phyloP scores from a whole-genome alignment of 2,113 vertebrate genomes.

The Daubentonia madagascariensis region DNA sequence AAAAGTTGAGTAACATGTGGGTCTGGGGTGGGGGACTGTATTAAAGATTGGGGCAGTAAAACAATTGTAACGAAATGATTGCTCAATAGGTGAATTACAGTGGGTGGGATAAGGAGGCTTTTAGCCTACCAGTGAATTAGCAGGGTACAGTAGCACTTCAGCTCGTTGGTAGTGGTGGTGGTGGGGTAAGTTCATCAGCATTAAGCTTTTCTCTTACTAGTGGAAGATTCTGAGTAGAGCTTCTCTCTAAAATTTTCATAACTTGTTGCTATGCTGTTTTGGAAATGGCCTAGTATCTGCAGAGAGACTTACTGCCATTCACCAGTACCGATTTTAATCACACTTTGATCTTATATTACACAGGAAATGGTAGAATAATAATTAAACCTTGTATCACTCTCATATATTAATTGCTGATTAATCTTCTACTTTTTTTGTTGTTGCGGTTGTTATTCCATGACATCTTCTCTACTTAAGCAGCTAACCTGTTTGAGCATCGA shows the following conservation, averaged over 20 bases:
- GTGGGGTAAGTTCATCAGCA: background rate
- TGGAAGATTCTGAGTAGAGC: background rate
- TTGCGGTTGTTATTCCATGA: background rate
- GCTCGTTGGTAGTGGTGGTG: background rate
- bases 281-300: background rate
- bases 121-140: background rate
- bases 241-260: background rate
- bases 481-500: background rate
- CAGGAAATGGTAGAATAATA: background rate
- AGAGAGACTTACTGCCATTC: background rate
- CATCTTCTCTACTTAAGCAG: constrained; percentile 1
- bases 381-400: constrained; percentile 20
- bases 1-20: background rate
- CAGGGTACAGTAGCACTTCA: background rate
- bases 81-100: background rate
- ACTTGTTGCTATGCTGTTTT: background rate
- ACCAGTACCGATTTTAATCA: constrained; percentile 14
- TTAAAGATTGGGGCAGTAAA: background rate
- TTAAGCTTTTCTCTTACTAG: background rate
- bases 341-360: background rate
- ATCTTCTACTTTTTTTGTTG: background rate
- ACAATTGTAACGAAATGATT: background rate
- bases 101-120: background rate
- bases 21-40: background rate
- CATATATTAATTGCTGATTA: constrained; percentile 37